Conservation (phyloP, 2,113 vertebrate species). For the Spea bombifrons region DNA sequence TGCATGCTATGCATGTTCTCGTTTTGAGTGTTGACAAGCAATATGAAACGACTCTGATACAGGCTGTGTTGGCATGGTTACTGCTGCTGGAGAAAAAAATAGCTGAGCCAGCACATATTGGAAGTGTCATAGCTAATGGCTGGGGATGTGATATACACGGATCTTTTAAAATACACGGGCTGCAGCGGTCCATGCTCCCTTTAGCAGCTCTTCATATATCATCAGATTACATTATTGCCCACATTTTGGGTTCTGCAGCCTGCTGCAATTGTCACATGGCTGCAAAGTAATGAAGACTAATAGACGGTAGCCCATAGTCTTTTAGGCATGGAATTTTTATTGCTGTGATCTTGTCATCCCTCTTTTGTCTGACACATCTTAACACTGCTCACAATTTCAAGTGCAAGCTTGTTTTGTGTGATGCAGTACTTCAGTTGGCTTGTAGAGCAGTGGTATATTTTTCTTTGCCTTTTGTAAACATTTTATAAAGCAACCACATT, state of each 20-base stretch:
- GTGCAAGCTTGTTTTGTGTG: slow-evolving; percentile 56
- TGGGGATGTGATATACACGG: slow-evolving; percentile 73
- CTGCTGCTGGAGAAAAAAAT: slow-evolving; percentile 60
- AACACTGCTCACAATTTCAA: slow-evolving; percentile 74
- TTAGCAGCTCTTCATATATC: slow-evolving; percentile 90
- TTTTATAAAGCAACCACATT: too few species aligned
- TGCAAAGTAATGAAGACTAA: slow-evolving; percentile 94
- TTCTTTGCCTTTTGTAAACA: too few species aligned
- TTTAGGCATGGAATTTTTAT: slow-evolving; percentile 88
- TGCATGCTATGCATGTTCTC: slow-evolving; percentile 54
- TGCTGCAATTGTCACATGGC: slow-evolving; percentile 86
- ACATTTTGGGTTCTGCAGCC: slow-evolving; percentile 87
- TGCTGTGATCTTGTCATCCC: slow-evolving; percentile 82
- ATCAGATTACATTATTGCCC: slow-evolving; percentile 88
- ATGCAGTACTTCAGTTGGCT: neutral
- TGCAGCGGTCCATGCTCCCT: slow-evolving; percentile 80
- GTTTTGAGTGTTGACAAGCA: slow-evolving; percentile 77
- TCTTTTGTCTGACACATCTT: slow-evolving; percentile 81
- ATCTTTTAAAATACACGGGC: slow-evolving; percentile 80
- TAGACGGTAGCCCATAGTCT: slow-evolving; percentile 77
- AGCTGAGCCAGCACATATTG: slow-evolving; percentile 81
- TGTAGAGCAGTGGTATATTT: too few species aligned
- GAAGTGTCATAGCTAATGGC: slow-evolving; percentile 74
- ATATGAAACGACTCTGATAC: slow-evolving; percentile 75
- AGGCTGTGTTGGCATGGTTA: slow-evolving; percentile 78